phyloP scores from a whole-genome alignment of 2,797 vertebrate genomes.

The Notamacropus eugenii region DNA sequence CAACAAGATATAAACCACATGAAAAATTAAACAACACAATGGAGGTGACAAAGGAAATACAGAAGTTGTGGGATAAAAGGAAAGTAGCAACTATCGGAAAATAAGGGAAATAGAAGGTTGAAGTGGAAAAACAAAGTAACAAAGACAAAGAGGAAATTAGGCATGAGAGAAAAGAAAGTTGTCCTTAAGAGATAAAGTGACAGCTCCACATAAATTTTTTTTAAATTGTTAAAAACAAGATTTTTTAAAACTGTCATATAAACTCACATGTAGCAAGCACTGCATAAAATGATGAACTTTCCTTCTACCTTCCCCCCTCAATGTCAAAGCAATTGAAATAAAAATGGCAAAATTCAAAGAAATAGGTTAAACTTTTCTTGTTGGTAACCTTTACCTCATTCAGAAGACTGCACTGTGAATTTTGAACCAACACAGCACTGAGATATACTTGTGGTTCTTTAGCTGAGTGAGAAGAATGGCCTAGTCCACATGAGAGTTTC shows the following conservation, averaged over 20 bases:
- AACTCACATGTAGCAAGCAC: neutral
- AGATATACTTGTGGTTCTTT: constrained; percentile 17
- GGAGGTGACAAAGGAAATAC: neutral
- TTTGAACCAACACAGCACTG: constrained; percentile 10
- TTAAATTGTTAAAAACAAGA: neutral
- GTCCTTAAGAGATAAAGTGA: neutral
- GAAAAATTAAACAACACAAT: neutral
- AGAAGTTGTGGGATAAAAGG: neutral
- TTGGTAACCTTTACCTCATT: constrained; percentile 42
- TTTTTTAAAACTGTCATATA: neutral
- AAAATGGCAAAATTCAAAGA: constrained; percentile 58
- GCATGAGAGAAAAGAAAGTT: neutral
- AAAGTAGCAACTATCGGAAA: neutral
- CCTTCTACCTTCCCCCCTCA: neutral
- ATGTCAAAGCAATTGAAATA: constrained; percentile 45
- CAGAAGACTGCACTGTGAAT: constrained; percentile 42
- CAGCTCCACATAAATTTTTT: neutral
- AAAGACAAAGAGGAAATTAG: fast-evolving
- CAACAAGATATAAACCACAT: too few relatives aligned
- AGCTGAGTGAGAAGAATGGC: constrained; percentile 26
- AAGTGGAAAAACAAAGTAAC: neutral
- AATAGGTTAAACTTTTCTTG: constrained; percentile 47
- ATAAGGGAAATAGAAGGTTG: neutral
- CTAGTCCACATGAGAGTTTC: constrained; percentile 15
- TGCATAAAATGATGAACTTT: neutral